phyloP scores from a whole-genome alignment of 2,888 invertebrate genomes.

The Lasioglossum zephyrum region DNA sequence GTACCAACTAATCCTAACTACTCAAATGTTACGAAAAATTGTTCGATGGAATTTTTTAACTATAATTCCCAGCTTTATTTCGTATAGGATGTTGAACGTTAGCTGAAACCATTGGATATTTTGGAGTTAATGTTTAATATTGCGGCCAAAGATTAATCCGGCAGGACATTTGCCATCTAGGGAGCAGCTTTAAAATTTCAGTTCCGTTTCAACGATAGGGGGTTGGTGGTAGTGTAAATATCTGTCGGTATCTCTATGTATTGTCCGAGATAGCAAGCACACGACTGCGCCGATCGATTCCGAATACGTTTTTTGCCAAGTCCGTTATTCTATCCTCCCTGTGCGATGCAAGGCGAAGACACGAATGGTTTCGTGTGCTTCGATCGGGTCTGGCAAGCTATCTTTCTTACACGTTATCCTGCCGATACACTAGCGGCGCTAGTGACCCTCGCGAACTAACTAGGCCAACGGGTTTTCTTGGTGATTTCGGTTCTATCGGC shows the following conservation, averaged over 20 bases:
- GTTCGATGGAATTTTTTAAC: too few relatives aligned
- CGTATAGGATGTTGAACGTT: background rate
- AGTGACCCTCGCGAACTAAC: conserved; percentile 36
- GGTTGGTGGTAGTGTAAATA: conserved; percentile 18
- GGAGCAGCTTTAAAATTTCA: background rate
- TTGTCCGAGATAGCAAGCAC: conserved; percentile 34
- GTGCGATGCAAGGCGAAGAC: conserved; percentile 30
- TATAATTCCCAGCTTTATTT: background rate
- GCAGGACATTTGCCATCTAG: background rate
- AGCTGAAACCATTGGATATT: background rate
- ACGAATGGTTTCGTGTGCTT: conserved; percentile 41
- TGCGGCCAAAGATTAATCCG: background rate
- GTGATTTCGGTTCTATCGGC: conserved; percentile 26
- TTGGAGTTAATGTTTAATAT: conserved; percentile 3
- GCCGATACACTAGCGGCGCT: conserved; percentile 12
- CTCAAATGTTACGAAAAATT: background rate
- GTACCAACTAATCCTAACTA: background rate
- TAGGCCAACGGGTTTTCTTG: conserved; percentile 39
- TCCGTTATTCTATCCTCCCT: conserved; percentile 35
- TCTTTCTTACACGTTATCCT: conserved; percentile 49
- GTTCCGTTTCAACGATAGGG: background rate
- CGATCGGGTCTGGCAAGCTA: conserved; percentile 30
- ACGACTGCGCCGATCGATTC: conserved; percentile 55
- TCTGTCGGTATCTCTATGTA: conserved; percentile 17
- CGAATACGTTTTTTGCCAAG: conserved; percentile 53